phyloP scores from a whole-genome alignment of 1,140 invertebrate species.

The Pteromalus puparum region DNA sequence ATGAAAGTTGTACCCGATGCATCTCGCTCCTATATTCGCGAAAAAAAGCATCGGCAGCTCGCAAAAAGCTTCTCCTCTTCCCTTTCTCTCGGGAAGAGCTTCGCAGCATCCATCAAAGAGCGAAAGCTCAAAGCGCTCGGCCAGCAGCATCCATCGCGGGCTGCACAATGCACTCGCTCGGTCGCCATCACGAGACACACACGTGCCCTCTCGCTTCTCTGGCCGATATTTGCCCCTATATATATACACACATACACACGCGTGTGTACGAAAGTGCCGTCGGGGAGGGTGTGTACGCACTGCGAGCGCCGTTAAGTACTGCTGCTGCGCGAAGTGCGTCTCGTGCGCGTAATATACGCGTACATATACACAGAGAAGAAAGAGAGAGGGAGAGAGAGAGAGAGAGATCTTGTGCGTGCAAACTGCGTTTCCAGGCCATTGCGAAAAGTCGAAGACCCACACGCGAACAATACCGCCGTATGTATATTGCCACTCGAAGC shows the following conservation, averaged over 20 bases:
- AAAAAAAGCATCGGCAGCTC: neutral
- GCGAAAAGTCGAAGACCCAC: constrained; percentile 3
- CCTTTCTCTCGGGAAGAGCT: neutral
- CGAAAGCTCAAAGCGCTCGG: neutral
- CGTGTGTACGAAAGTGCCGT: neutral
- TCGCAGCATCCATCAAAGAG: neutral
- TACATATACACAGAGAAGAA: neutral
- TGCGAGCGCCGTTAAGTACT: neutral
- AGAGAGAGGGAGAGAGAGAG: neutral
- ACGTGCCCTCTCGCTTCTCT: too few relatives aligned
- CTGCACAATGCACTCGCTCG: neutral
- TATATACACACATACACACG: neutral
- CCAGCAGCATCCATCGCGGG: neutral
- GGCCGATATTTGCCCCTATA: neutral
- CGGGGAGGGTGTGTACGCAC: neutral
- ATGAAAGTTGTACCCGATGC: too few relatives aligned
- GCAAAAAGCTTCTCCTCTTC: neutral
- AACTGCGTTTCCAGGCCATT: neutral
- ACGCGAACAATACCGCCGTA: constrained; percentile 9
- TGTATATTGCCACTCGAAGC: constrained; percentile 38
- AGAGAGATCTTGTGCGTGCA: neutral
- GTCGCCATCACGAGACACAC: neutral
- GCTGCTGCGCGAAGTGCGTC: neutral
- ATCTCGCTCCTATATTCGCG: too few relatives aligned
- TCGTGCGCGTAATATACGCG: neutral